Conservation (phyloP, 2,888 invertebrate genomes). For the Drosophila neonasuta region DNA sequence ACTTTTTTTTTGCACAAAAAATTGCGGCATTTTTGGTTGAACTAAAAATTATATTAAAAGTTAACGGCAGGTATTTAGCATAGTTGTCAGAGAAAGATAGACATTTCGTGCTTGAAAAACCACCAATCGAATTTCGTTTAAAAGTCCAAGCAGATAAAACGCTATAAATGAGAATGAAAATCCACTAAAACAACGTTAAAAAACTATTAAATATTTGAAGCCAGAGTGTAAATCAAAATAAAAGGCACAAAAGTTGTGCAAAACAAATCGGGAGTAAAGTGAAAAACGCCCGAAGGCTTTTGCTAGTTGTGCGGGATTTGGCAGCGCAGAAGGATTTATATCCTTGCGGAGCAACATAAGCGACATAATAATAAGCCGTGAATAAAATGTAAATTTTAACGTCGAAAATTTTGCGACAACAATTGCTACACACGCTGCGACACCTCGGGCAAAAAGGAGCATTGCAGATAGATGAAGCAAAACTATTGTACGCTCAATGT, state of each 20-base stretch:
- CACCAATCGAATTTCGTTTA: slow-evolving; percentile 1
- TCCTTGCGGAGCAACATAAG: slow-evolving; percentile 4
- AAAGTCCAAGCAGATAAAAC: slow-evolving; percentile 1
- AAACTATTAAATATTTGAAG: neutral
- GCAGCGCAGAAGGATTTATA: slow-evolving; percentile 21
- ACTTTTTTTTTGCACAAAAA: too few species aligned
- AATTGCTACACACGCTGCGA: slow-evolving; percentile 43
- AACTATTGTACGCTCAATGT: slow-evolving; percentile 28
- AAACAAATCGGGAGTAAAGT: slow-evolving; percentile 5
- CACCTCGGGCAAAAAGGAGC: neutral
- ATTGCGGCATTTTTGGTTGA: slow-evolving; percentile 20
- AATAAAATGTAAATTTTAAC: slow-evolving; percentile 60
- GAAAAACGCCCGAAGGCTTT: slow-evolving; percentile 34
- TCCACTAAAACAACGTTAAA: neutral
- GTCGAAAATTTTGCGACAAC: slow-evolving; percentile 52
- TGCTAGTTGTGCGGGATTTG: slow-evolving; percentile 23
- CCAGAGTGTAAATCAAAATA: slow-evolving; percentile 12
- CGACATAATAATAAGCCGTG: slow-evolving; percentile 47
- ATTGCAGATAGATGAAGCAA: slow-evolving; percentile 13
- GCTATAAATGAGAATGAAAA: neutral
- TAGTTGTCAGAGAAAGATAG: slow-evolving; percentile 13
- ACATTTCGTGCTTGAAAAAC: neutral
- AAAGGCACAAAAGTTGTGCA: slow-evolving; percentile 17
- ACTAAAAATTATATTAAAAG: slow-evolving; percentile 26
- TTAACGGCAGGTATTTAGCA: slow-evolving; percentile 13